These are phyloP conservation scores for Homarus gammarus DNA, from an alignment of 2,888 invertebrate genomes.

Conservation along the genomic window DNA sequence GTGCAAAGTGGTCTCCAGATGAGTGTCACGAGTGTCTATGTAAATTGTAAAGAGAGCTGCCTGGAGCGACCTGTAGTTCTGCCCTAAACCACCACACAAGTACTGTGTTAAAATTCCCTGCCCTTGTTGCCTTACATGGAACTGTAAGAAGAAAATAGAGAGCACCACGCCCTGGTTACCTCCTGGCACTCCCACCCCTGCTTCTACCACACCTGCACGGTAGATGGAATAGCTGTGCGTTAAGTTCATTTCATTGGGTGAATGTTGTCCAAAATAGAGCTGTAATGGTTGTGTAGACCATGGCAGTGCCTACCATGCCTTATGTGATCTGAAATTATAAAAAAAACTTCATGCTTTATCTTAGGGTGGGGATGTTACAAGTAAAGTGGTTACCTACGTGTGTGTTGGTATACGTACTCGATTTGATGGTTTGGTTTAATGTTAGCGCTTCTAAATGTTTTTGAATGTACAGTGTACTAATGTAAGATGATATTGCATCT, in stretches of 20 bases:
- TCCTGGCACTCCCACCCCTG: background rate
- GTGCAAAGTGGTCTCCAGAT: background rate
- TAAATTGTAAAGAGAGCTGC: background rate
- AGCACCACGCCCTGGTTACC: background rate
- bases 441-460: too few species aligned
- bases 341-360: background rate
- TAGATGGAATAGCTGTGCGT: background rate
- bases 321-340: too few species aligned
- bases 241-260: background rate
- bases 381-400: too few species aligned
- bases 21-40: background rate
- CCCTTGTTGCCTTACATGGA: constrained; percentile 7
- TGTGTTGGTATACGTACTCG: too few species aligned
- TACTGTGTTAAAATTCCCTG: background rate
- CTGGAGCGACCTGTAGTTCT: background rate
- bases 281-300: background rate
- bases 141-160: background rate
- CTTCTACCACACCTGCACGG: background rate
- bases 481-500: too few species aligned
- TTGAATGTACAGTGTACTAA: too few species aligned
- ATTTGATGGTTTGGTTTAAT: too few species aligned
- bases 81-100: background rate
- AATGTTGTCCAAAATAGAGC: background rate
- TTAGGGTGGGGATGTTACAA: too few species aligned
- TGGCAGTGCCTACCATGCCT: background rate